phyloP scores from a whole-genome alignment of 2,797 vertebrate genomes.

The Toxotes lorentzi region DNA sequence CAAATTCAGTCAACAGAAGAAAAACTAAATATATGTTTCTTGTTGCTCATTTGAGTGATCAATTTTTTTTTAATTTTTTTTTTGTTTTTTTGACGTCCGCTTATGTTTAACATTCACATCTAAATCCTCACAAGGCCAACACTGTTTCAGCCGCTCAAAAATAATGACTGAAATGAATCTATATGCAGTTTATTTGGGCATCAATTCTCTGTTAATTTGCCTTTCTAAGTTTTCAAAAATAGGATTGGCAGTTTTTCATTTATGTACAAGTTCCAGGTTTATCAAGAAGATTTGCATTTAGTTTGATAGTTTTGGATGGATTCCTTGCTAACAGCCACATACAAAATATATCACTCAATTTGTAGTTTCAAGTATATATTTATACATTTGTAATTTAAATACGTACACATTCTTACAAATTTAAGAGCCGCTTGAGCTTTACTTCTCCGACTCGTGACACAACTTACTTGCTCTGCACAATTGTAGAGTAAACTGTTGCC shows the following conservation, averaged over 20 bases:
- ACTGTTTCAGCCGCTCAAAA: conserved; percentile 47
- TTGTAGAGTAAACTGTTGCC: conserved; percentile 44
- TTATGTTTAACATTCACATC: conserved; percentile 33
- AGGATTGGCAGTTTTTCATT: conserved; percentile 58
- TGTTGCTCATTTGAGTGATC: conserved; percentile 33
- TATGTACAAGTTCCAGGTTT: conserved; percentile 74
- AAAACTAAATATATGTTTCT: conserved; percentile 56
- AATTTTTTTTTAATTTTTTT: conserved; percentile 26
- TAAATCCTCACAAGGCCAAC: conserved; percentile 37
- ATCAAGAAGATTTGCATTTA: conserved; percentile 45
- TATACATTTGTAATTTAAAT: conserved; percentile 76
- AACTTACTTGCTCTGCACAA: conserved; percentile 25
- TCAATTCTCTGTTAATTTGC: conserved; percentile 47
- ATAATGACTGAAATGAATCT: conserved; percentile 51
- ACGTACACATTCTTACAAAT: conserved; percentile 68
- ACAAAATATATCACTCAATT: conserved; percentile 83
- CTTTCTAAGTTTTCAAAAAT: conserved; percentile 46
- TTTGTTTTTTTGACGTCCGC: conserved; percentile 6
- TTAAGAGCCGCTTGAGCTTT: conserved; percentile 28
- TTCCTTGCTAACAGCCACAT: conserved; percentile 75
- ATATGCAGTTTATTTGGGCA: conserved; percentile 20
- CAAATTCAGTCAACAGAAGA: conserved; percentile 65
- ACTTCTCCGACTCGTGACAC: conserved; percentile 13
- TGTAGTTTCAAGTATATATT: conserved; percentile 76
- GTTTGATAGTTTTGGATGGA: conserved; percentile 51